Evolutionary conservation across 2,888 invertebrate species (phyloP).

Genomic region (Nesidiocoris tenuis): DNA sequence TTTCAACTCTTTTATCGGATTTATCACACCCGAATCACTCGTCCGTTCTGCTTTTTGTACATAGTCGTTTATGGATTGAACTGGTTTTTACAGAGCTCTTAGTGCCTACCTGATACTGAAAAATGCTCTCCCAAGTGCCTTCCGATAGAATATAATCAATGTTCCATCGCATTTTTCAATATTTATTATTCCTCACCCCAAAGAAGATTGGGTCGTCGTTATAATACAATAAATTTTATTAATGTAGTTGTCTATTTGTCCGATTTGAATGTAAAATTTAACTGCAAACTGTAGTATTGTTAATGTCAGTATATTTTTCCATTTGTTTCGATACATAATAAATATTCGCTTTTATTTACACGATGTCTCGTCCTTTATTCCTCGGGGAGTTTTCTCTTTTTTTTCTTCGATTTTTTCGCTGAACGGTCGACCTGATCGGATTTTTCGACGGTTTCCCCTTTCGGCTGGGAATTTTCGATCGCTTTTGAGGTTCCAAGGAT

Average conservation of each 20-base stretch:
- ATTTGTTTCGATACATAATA: conserved; percentile 15
- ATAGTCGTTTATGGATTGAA: not conserved
- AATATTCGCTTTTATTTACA: conserved; percentile 24
- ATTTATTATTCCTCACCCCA: not conserved
- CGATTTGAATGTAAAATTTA: not conserved
- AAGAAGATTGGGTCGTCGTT: not conserved
- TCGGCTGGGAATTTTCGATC: not conserved
- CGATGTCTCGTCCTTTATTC: not conserved
- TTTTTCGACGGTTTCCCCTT: not conserved
- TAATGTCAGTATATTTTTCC: too few relatives aligned
- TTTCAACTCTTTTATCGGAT: too few relatives aligned
- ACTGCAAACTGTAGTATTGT: conserved; percentile 1
- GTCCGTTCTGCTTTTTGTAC: too few relatives aligned
- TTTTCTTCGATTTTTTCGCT: conserved; percentile 25
- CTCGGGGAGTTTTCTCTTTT: not conserved
- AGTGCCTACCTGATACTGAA: not conserved
- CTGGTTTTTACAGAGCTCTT: not conserved
- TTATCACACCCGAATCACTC: too few relatives aligned
- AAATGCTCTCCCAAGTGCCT: not conserved
- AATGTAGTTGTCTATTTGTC: conserved; percentile 16
- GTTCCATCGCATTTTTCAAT: not conserved
- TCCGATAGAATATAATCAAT: not conserved
- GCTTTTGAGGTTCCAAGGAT: conserved; percentile 42
- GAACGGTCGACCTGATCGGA: not conserved
- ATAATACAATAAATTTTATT: not conserved